phyloP scores from a whole-genome alignment of 2,888 invertebrate species.

The Drosophila lutescens region DNA sequence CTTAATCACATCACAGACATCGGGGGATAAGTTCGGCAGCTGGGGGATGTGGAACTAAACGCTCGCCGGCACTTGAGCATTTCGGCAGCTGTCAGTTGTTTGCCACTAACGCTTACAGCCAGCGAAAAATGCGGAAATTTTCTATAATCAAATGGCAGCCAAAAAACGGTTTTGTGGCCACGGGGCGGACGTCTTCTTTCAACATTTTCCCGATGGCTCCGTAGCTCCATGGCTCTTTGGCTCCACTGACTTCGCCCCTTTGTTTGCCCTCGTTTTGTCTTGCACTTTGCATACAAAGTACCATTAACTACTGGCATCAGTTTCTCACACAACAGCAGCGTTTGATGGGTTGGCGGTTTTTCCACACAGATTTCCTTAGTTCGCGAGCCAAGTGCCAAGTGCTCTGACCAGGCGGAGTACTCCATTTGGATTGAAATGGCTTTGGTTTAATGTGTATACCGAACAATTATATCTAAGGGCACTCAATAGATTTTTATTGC shows the following conservation, averaged over 20 bases:
- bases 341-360: constrained; percentile 37
- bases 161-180: constrained; percentile 38
- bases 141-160: constrained; percentile 69
- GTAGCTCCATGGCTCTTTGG: background rate
- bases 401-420: constrained; percentile 16
- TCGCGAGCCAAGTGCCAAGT: constrained; percentile 14
- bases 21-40: constrained; percentile 23
- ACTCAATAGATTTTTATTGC: background rate
- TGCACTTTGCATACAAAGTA: constrained; percentile 83
- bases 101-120: constrained; percentile 61
- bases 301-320: constrained; percentile 78
- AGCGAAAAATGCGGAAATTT: constrained; percentile 37
- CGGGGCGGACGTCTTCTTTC: constrained; percentile 18
- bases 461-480: background rate
- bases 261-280: constrained; percentile 65
- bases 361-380: constrained; percentile 28
- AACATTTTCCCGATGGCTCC: constrained; percentile 1
- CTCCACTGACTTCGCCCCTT: constrained; percentile 11
- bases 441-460: constrained; percentile 3
- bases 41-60: constrained; percentile 19
- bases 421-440: constrained; percentile 11
- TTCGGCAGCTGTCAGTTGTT: constrained; percentile 67
- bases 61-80: constrained; percentile 67
- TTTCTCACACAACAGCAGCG: constrained; percentile 67
- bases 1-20: constrained; percentile 69